Percentiles rank a stretch among this genome's conserved stretches.
Evolutionary conservation across 2,888 invertebrate species (phyloP).

Genomic region (Listrodromus nycthemerus): DNA sequence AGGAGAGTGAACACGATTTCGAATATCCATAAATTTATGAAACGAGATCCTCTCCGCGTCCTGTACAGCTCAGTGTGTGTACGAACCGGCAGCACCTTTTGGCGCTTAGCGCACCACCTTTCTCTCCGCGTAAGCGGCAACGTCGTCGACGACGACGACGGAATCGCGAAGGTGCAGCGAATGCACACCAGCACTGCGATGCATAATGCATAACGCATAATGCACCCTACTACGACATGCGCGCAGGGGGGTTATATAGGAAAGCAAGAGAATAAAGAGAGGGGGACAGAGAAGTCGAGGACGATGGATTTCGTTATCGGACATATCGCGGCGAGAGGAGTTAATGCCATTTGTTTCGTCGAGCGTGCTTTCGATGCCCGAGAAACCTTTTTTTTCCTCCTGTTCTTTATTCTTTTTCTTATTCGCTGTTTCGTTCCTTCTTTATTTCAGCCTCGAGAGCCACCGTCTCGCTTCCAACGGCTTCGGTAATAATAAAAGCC

Average conservation of each 20-base stretch:
- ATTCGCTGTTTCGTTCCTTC: not conserved
- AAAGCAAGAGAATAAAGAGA: conserved; percentile 29
- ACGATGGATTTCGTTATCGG: conserved; percentile 70
- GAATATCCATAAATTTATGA: conserved; percentile 60
- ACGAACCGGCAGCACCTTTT: conserved; percentile 11
- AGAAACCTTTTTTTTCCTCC: conserved; percentile 27
- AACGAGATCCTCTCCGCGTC: conserved; percentile 11
- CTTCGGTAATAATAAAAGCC: conserved; percentile 55
- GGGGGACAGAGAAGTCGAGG: conserved; percentile 59
- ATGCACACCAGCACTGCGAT: conserved; percentile 54
- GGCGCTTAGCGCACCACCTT: conserved; percentile 42
- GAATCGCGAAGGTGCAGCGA: conserved; percentile 58
- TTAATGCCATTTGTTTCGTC: conserved; percentile 67
- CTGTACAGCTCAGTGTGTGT: not conserved
- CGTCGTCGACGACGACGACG: conserved; percentile 51
- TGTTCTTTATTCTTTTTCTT: conserved; percentile 3
- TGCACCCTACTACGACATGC: conserved; percentile 31
- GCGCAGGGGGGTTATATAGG: conserved; percentile 4
- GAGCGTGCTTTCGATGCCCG: conserved; percentile 54
- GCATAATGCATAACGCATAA: conserved; percentile 69
- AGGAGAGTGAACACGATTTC: conserved; percentile 36
- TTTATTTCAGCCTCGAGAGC: not conserved
- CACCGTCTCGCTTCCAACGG: conserved; percentile 4
- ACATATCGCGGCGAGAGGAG: conserved; percentile 63
- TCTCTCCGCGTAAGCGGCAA: conserved; percentile 47